Evolutionary conservation across 2,888 invertebrate species (phyloP).

Genomic region (Adelphocoris suturalis): DNA sequence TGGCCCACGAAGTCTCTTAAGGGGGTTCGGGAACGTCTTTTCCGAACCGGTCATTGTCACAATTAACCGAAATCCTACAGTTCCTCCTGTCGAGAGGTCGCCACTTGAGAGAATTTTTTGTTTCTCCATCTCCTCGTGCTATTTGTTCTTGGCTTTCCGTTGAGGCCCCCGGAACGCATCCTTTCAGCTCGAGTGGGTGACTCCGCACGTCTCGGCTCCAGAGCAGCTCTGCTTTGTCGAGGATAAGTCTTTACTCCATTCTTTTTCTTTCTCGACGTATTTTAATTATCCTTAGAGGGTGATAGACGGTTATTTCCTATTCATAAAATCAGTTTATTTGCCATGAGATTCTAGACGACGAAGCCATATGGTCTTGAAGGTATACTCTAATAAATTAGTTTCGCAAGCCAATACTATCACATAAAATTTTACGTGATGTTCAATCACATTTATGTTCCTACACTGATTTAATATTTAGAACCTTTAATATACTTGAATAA

Average conservation of each 20-base stretch:
- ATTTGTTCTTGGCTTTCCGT: slow-evolving; percentile 42
- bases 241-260: slow-evolving; percentile 12
- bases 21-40: slow-evolving; percentile 41
- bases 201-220: slow-evolving; percentile 1
- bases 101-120: slow-evolving; percentile 14
- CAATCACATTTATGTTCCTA: too few relatives aligned
- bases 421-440: too few relatives aligned
- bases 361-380: too few relatives aligned
- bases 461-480: too few relatives aligned
- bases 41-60: slow-evolving; percentile 20
- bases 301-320: not conserved
- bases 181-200: slow-evolving; percentile 22
- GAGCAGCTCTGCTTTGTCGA: slow-evolving; percentile 7
- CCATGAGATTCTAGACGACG: too few relatives aligned
- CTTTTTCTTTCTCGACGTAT: not conserved
- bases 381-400: too few relatives aligned
- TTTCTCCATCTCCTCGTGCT: slow-evolving; percentile 39
- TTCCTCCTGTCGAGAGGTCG: not conserved
- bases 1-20: slow-evolving; percentile 29
- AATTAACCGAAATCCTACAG: slow-evolving; percentile 56
- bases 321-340: too few relatives aligned
- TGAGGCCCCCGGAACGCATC: slow-evolving; percentile 44
- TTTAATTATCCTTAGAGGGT: not conserved
- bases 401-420: too few relatives aligned
- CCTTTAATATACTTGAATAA: too few relatives aligned